These are phyloP conservation scores for Macrotis lagotis DNA, from an alignment of 2,113 vertebrate genomes.

Conservation along the genomic window DNA sequence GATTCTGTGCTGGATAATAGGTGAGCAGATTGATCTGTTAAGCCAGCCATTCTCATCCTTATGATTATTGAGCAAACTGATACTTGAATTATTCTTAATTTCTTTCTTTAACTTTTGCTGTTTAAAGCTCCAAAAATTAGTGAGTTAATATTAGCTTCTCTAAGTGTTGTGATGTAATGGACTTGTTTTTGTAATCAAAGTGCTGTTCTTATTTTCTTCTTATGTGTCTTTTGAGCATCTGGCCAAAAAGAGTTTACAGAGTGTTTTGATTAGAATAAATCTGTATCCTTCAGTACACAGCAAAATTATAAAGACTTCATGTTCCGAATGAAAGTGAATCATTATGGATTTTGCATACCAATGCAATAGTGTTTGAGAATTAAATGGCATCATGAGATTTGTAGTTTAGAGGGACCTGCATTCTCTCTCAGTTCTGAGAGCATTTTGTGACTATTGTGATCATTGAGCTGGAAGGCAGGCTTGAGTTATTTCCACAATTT, in stretches of 20 bases:
- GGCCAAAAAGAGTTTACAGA: neutral
- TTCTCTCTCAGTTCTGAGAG: neutral
- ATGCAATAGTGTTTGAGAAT: neutral
- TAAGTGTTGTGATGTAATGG: neutral
- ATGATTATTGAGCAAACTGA: neutral
- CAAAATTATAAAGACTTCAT: neutral
- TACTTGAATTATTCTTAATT: neutral
- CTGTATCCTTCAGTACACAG: neutral
- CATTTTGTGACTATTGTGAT: neutral
- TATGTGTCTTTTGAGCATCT: neutral
- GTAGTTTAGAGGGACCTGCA: neutral
- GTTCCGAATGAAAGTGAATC: neutral
- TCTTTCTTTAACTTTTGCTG: neutral
- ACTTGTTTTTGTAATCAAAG: conserved; percentile 7
- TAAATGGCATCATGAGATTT: neutral
- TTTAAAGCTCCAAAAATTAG: neutral
- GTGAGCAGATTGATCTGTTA: neutral
- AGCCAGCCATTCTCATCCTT: neutral
- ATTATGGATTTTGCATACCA: neutral
- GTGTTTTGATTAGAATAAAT: neutral
- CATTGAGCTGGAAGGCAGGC: neutral
- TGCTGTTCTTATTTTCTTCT: neutral
- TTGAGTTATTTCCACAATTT: neutral
- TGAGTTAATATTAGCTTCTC: neutral
- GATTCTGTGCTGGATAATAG: neutral